Evolutionary conservation across 2,888 invertebrate species (phyloP), one percentile per base, ranked within the genome.

Genomic region (Desoria tigrina): DNA sequence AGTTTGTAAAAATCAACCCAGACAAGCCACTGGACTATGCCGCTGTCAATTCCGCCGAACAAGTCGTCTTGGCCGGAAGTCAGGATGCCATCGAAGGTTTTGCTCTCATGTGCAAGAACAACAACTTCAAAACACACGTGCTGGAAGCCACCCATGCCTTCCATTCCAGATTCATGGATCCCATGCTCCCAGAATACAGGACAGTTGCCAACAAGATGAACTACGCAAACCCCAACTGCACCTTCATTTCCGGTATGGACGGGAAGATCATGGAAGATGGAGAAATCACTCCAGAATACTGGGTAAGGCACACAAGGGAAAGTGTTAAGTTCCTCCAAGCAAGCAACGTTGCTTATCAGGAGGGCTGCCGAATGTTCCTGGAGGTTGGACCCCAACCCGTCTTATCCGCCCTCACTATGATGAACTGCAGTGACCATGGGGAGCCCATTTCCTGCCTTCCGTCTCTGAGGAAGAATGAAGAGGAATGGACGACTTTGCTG

Each of bases 371-470:
- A 18, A 11, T 66, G 28, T 66, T 64, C 39, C 3, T 72, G 4
- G 72, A 72, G 61, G 39, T 72, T 60, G 72, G 72, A 42, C 63
- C 72, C 9, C 69, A 69, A 27, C 72, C 72, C 0, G 66, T 72
- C 16, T 53, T 72, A 2, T 64, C 65, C 1, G 69, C 68, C 0
- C 53, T 72, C 14, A 64, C 68, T 0, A 68, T 72, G 72, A 50
- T 56, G 55, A 70, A 59, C 21, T 42, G 27, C 16, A 37, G 21
- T 4, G 16, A n/a, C n/a, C 16, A 21, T 11, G 27, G 37, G 11
- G 49, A 57, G 11, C 14, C 42, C n/a, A 24, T 53, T 26, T 4
- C 42, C 9, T 72, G 62, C 37, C 28, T 69, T 23, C 69, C 72
- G 18, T 69, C 69, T 11, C 56, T 72, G 1, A 61, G 68, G 24